Conservation (phyloP, 2,797 vertebrate species). For the Pristis pectinata region DNA sequence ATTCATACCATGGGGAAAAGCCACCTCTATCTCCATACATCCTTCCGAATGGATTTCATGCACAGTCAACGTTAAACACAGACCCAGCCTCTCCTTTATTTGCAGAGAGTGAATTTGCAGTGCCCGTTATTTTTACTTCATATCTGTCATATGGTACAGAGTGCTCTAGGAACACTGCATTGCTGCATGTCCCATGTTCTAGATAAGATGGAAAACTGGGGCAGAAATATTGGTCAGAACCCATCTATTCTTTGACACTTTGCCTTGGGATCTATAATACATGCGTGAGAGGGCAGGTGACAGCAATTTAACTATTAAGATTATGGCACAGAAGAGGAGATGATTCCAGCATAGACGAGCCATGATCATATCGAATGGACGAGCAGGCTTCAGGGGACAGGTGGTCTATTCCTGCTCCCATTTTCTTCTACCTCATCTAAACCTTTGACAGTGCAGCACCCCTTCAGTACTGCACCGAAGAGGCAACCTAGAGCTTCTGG, state of each 20-base stretch:
- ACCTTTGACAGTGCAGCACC: background rate
- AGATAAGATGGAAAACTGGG: background rate
- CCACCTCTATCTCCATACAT: background rate
- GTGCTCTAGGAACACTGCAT: background rate
- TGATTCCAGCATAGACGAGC: no score
- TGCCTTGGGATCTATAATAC: background rate
- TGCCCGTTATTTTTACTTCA: background rate
- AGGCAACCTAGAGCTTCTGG: background rate
- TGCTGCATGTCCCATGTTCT: background rate
- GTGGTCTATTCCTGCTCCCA: no score
- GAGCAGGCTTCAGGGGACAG: no score
- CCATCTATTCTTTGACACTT: background rate
- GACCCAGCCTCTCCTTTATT: background rate
- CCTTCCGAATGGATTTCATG: background rate
- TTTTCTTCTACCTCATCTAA: background rate
- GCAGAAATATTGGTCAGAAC: background rate
- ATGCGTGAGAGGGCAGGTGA: background rate
- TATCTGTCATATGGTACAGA: background rate
- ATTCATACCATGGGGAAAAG: background rate
- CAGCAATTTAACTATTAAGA: no score
- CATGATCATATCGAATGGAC: no score
- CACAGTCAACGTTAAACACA: background rate
- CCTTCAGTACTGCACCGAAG: background rate
- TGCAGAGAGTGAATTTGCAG: background rate
- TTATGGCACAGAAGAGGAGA: no score